Evolutionary conservation across 2,888 invertebrate genomes (phyloP), one percentile per base, ranked within the genome.

Genomic region (Caenorhabditis sulstoni): DNA sequence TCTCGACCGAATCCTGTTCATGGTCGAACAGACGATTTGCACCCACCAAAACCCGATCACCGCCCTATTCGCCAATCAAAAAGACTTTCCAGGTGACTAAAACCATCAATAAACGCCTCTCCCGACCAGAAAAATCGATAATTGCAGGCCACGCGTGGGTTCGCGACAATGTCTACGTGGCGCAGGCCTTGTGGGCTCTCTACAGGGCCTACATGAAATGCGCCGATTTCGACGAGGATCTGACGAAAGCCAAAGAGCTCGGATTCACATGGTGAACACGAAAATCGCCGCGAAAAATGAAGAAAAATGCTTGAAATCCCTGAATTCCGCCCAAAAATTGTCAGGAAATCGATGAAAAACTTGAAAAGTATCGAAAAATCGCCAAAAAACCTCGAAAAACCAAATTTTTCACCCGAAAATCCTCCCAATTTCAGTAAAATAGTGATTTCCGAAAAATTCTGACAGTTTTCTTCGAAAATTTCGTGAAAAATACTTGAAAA

Each of bases 181-280:
- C 97, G 87, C 92, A 98, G 89, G 95, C 97, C 12, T 96, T 99
- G 35, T 99, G 99, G 99, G 97, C 97, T 0, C 92, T 99, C 14
- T 95, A 97, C 0, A 95, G 99, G 94, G 96, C 98, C 0, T 99
- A 98, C 91, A 96, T 96, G 91, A 99, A 99, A 92, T 96, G 96
- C 90, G 97, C 97, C 0, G 98, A 99, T 91, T 95, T 96, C 91
- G 99, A 99, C 92, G 98, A 99, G 92, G 98, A 99, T 91, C 93
- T 97, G 81, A 96, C 97, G 4, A 98, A 97, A 92, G 96, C 97
- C 0, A 98, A 97, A 90, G 98, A 99, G 91, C 92, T 99, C 35
- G 97, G 98, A 91, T 97, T 93, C 58, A 84, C 85, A 45, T 88
- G 89, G 87, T 89, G 37, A 11, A 22, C 20, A 16, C 16, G 1